Base-by-base conservation (phyloP, 2,888 invertebrate species). In the Melipona bicolor region DNA sequence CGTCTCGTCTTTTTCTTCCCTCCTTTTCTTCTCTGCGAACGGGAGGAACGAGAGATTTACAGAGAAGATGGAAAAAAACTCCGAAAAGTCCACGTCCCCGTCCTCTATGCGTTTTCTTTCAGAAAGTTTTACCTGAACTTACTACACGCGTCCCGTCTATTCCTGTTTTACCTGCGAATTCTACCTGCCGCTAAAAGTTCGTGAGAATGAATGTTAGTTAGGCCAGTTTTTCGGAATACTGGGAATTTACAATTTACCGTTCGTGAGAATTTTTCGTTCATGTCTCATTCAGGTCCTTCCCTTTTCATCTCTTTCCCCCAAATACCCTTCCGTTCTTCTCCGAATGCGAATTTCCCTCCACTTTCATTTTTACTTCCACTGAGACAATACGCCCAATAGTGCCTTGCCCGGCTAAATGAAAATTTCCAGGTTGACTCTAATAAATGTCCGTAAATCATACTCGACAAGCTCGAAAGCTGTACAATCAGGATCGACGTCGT, bases 111-210 rank as follows among this genome's bases (percentile, higher is more conserved):
- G 32, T 61, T 6, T 43, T 79, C 77, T 73, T 78, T 77, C 59
- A 77, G 15, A 73, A 36, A 24, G 54, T 21, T 50, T 68, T 85
- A 85, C 81, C 81, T 83, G 79, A 67, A 52, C 68, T 78, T 72
- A 74, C 24, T 49, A 21, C 32, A 15, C 50, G 19, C 32, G 52
- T 27, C 69, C 54, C 68, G 79, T 77, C 75, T 84, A 85, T 79
- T 86, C 85, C 86, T 84, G 83, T 78, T 86, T 88, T 85, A 89
- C 89, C 86, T 87, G 89, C 83, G 79, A 86, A 69, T 81, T 54
- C 83, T 89, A 89, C 90, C 89, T 88, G 88, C 69, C 52, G 59
- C 6, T 71, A 49, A 84, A 83, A 82, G 64, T 84, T 84, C 79
- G 79, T 81, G 79, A 73, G 81, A 85, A 80, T 65, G 71, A 65